Evolutionary conservation across 2,888 invertebrate species (phyloP).

Genomic region (Papilio protenor): DNA sequence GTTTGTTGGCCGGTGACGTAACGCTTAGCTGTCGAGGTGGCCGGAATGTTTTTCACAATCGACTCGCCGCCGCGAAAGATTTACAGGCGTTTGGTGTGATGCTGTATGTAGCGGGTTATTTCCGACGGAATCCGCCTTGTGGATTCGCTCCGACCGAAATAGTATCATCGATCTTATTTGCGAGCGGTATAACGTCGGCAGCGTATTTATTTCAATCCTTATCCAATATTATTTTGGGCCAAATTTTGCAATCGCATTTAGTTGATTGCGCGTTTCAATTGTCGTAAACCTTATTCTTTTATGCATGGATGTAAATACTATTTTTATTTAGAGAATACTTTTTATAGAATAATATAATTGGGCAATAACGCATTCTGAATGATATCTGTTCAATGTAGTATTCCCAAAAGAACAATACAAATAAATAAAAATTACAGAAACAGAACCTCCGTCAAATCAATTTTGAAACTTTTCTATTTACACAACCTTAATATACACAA

Average conservation of each 20-base stretch:
- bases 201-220: conserved; percentile 65
- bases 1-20: conserved; percentile 25
- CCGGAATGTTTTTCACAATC: conserved; percentile 73
- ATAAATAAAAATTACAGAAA: not conserved
- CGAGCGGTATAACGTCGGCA: conserved; percentile 63
- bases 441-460: not conserved
- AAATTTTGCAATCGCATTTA: conserved; percentile 52
- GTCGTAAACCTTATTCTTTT: conserved; percentile 24
- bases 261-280: conserved; percentile 17
- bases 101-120: conserved; percentile 78
- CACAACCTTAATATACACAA: conserved; percentile 2
- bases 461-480: not conserved
- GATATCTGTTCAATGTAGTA: too few species aligned
- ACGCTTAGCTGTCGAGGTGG: conserved; percentile 52
- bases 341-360: not conserved
- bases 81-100: conserved; percentile 67
- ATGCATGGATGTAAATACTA: not conserved
- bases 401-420: too few species aligned
- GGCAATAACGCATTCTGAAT: not conserved
- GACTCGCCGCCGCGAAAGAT: conserved; percentile 73
- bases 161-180: conserved; percentile 80
- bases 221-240: conserved; percentile 61
- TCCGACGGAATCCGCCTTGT: conserved; percentile 79
- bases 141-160: conserved; percentile 78
- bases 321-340: not conserved